phyloP scores from a whole-genome alignment of 2,888 invertebrate species.

The Ochropacha duplaris region DNA sequence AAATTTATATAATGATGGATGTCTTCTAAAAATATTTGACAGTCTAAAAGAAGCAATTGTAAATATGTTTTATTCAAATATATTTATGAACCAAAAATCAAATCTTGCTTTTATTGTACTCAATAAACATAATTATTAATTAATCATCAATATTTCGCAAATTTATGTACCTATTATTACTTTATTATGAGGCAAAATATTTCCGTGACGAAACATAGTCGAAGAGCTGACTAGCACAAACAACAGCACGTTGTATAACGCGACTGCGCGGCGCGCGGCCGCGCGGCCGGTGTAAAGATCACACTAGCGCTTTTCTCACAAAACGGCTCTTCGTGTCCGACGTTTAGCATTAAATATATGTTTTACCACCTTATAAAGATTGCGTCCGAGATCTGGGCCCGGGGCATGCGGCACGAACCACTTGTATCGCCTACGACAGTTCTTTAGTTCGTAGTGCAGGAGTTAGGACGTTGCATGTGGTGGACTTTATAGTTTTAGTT shows the following conservation, averaged over 20 bases:
- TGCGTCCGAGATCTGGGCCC: slow-evolving; percentile 67
- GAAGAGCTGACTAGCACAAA: not conserved
- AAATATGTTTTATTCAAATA: too few relatives aligned
- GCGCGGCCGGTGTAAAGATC: slow-evolving; percentile 26
- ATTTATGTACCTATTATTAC: not conserved
- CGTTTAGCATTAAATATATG: slow-evolving; percentile 81
- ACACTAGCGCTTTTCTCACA: slow-evolving; percentile 51
- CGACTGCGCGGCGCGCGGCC: too few relatives aligned
- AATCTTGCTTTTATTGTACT: too few relatives aligned
- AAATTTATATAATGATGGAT: too few relatives aligned
- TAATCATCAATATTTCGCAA: not conserved
- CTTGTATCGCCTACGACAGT: slow-evolving; percentile 69
- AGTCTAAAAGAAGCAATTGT: too few relatives aligned
- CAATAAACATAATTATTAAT: too few relatives aligned
- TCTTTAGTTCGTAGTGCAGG: slow-evolving; percentile 44
- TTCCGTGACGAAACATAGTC: not conserved
- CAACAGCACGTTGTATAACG: slow-evolving; percentile 1
- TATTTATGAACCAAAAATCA: too few relatives aligned
- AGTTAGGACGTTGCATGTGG: slow-evolving; percentile 19
- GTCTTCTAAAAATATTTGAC: too few relatives aligned
- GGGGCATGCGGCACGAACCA: slow-evolving; percentile 73
- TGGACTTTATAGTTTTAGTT: not conserved
- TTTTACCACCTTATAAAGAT: slow-evolving; percentile 83
- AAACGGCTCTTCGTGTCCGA: slow-evolving; percentile 58
- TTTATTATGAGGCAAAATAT: not conserved